Evolutionary conservation across 1,140 invertebrate species (phyloP), one percentile per base, ranked within the genome.

Genomic region (Notospermus geniculatus): DNA sequence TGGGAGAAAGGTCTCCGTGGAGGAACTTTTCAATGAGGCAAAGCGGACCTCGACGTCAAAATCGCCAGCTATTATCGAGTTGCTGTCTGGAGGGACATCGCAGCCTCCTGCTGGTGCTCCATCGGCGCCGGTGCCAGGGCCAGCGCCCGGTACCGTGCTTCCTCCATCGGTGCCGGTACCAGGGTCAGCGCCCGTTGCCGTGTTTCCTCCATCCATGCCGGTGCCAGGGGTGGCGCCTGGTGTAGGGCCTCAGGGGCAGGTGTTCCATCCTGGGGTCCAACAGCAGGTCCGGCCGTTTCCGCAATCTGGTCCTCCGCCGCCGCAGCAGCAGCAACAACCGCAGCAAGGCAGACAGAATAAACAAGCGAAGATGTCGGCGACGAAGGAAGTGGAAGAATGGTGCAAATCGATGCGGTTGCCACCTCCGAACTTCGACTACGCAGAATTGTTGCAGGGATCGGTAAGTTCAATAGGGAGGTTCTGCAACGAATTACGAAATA

Each of bases 21-120:
- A 78, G 36, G 76, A 76, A 62, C 57, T 78, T n/a, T 78, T 78
- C 74, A 70, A 72, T 36, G 32, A 36, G 15, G 32, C 32, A 36
- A 36, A 36, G 32, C 32, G 32, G 15, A 36, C 32, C 32, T 36
- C 32, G 4, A 15, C 32, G 32, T 7, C 4, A 7, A 36, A 36
- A 7, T 4, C 32, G 32, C 32, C 32, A 36, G 32, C 32, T 7
- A 36, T 36, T 7, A 7, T 15, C 4, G 32, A 36, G 32, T 36
- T 36, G 32, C 5, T 36, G 25, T n/a, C 39, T 43, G 19, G 39
- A 11, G 39, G 11, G 39, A 11, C 39, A 13, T 19, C 39, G 39
- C 39, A 11, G 11, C 19, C 39, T 13, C 39, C 11, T 43, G 39
- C 39, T 43, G n/a, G n/a, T n/a, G 32, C 46, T 7, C 46, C 46